Percentiles rank a stretch among this genome's conserved stretches.
phyloP scores from a whole-genome alignment of 2,797 vertebrate genomes.

The Linurgus olivaceus region DNA sequence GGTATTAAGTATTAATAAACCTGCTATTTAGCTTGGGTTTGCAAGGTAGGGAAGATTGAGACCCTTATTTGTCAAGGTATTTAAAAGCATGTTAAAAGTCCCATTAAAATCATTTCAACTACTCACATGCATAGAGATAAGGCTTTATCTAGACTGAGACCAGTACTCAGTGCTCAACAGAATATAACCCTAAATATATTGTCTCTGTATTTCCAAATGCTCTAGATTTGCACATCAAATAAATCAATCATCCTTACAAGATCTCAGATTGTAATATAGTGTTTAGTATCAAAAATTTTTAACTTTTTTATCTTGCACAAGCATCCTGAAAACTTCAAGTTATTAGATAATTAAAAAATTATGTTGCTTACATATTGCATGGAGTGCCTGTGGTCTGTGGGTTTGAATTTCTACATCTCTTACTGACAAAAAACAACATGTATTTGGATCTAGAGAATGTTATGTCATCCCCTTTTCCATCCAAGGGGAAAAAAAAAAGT shows the following conservation, averaged over 20 bases:
- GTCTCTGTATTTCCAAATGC: neutral
- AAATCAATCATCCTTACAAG: slow-evolving; percentile 13
- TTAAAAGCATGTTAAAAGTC: slow-evolving; percentile 9
- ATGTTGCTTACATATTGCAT: slow-evolving; percentile 1
- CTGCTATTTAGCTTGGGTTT: slow-evolving; percentile 18
- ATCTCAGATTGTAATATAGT: slow-evolving; percentile 15
- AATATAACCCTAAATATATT: neutral
- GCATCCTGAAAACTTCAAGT: slow-evolving; percentile 46
- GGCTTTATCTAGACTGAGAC: neutral
- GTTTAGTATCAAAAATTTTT: slow-evolving; percentile 20
- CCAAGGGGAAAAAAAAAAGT: neutral
- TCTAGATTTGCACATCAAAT: neutral
- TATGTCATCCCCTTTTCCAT: neutral
- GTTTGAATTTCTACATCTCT: neutral
- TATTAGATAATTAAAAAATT: slow-evolving; percentile 14
- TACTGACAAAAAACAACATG: neutral
- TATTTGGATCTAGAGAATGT: neutral
- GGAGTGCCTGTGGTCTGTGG: neutral
- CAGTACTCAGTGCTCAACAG: neutral
- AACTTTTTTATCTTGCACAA: slow-evolving; percentile 8
- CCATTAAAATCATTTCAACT: neutral
- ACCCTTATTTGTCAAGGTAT: slow-evolving; percentile 1
- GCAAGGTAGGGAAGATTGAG: neutral
- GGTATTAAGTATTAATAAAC: slow-evolving; percentile 52
- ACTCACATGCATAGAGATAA: neutral